These are phyloP conservation scores for Trypoxylus dichotomus DNA, from an alignment of 1,140 invertebrate genomes.

Conservation along the genomic window DNA sequence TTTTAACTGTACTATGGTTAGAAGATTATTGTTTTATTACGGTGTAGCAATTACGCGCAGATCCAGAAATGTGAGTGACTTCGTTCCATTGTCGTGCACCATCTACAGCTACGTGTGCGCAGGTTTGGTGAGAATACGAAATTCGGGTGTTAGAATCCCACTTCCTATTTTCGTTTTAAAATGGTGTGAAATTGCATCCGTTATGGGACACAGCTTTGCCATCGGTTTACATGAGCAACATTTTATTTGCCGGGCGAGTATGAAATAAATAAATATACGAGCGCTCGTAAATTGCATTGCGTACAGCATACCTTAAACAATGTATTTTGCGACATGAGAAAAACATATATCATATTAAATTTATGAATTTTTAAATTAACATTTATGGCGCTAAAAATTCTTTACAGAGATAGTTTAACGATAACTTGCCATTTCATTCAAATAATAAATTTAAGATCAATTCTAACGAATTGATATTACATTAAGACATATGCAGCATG, in stretches of 20 bases:
- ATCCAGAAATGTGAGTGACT: slow-evolving; percentile 5
- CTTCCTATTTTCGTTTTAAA: slow-evolving; percentile 4
- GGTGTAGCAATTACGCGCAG: not conserved
- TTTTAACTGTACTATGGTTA: slow-evolving; percentile 12
- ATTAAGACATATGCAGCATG: too few species aligned
- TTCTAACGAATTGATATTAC: too few species aligned
- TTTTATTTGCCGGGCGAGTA: not conserved
- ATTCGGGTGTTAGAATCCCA: not conserved
- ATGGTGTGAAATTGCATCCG: slow-evolving; percentile 7
- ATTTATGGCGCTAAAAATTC: too few species aligned
- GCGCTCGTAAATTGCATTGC: too few species aligned
- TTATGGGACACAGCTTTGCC: slow-evolving; percentile 17
- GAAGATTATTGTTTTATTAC: slow-evolving; percentile 17
- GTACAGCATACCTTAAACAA: too few species aligned
- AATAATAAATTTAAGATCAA: too few species aligned
- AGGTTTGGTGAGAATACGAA: slow-evolving; percentile 8
- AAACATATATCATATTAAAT: too few species aligned
- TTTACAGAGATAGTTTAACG: too few species aligned
- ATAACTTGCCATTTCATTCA: too few species aligned
- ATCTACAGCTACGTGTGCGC: not conserved
- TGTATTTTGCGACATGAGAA: too few species aligned
- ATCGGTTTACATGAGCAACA: not conserved
- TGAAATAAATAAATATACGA: not conserved
- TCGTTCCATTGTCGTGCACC: not conserved
- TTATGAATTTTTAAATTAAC: too few species aligned